A percentile compares a stretch with the other conserved stretches of the same genome.
Conservation (phyloP, 2,797 vertebrate species). For the Gymnothorax javanicus region DNA sequence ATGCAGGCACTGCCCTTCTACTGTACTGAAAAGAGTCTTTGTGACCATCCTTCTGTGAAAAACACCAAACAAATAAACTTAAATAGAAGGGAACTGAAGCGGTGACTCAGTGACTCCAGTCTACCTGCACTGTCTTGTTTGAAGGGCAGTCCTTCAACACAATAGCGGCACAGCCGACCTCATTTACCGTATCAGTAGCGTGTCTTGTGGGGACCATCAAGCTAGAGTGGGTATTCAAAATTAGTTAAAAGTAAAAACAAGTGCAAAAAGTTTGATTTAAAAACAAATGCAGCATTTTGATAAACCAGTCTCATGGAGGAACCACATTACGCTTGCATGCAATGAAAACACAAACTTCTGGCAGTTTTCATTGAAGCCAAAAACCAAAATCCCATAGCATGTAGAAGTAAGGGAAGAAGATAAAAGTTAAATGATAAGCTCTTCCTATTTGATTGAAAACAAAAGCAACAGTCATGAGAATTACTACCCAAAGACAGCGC, state of each 20-base stretch:
- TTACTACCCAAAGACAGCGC: slow-evolving; percentile 52
- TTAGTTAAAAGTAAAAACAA: slow-evolving; percentile 50
- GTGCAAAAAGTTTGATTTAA: no score
- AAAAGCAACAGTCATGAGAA: slow-evolving; percentile 51
- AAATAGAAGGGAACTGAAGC: no score
- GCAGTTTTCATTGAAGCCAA: slow-evolving; percentile 57
- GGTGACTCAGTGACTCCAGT: not conserved
- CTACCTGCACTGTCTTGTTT: not conserved
- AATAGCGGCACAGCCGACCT: not conserved
- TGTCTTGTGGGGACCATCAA: not conserved
- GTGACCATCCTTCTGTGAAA: no score
- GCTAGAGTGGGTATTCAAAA: slow-evolving; percentile 13
- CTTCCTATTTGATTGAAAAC: slow-evolving; percentile 51
- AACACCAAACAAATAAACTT: no score
- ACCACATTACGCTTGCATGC: slow-evolving; percentile 56
- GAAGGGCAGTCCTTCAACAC: not conserved
- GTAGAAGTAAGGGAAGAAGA: not conserved
- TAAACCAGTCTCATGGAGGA: slow-evolving; percentile 42
- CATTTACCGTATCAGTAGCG: not conserved
- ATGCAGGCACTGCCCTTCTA: no score
- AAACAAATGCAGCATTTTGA: slow-evolving; percentile 25
- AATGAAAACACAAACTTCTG: slow-evolving; percentile 57
- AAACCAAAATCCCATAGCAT: not conserved
- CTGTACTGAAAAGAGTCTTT: no score
- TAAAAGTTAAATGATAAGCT: not conserved